Evolutionary conservation across 2,797 vertebrate genomes (phyloP).

Genomic region (Synanceia verrucosa): DNA sequence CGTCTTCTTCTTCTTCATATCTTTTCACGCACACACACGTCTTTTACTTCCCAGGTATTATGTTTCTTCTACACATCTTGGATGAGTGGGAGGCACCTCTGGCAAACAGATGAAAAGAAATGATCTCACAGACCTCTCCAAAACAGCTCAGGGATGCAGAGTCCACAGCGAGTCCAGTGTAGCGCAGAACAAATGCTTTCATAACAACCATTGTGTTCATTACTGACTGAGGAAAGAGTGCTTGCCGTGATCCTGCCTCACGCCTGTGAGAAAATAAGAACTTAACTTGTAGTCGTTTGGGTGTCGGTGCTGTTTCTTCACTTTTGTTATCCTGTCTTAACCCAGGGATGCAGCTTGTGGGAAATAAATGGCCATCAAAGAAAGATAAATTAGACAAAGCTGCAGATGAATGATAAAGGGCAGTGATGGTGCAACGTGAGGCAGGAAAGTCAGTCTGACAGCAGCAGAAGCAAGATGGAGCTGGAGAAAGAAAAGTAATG

Average conservation of each 20-base stretch:
- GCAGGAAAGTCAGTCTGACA: constrained; percentile 37
- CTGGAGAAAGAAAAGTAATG: constrained; percentile 37
- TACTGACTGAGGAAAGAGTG: constrained; percentile 37
- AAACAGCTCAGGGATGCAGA: constrained; percentile 52
- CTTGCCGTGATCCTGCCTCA: constrained; percentile 29
- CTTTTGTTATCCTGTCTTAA: constrained; percentile 41
- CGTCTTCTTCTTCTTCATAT: constrained; percentile 27
- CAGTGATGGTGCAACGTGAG: constrained; percentile 44
- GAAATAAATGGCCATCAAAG: constrained; percentile 67
- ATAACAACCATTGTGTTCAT: constrained; percentile 51
- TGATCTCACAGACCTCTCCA: constrained; percentile 33
- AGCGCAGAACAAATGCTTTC: constrained; percentile 42
- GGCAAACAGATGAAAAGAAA: constrained; percentile 55
- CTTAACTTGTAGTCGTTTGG: constrained; percentile 22
- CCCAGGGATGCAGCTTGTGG: constrained; percentile 38
- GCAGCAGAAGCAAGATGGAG: constrained; percentile 29
- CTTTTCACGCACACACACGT: constrained; percentile 7
- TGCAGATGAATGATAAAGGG: constrained; percentile 43
- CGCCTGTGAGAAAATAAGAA: constrained; percentile 37
- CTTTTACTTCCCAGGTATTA: constrained; percentile 47
- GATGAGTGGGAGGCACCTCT: constrained; percentile 28
- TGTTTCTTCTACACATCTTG: constrained; percentile 23
- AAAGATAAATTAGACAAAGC: constrained; percentile 36
- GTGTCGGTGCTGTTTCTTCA: constrained; percentile 15
- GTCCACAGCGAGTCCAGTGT: constrained; percentile 26